phyloP scores from a whole-genome alignment of 2,797 vertebrate species.

The Tolypeutes matacus region DNA sequence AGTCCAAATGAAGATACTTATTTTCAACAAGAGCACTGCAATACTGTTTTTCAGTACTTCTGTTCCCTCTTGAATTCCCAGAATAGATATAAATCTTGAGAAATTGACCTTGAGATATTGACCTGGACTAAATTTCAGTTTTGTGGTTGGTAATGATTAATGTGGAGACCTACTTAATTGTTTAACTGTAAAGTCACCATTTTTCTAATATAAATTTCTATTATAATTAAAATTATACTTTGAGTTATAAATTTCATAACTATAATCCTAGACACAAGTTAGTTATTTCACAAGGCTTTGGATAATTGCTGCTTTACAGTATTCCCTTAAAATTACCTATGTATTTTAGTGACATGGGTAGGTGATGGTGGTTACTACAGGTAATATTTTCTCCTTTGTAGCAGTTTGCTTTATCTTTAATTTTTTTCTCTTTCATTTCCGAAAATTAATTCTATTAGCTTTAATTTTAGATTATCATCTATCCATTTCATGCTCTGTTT shows the following conservation, averaged over 20 bases:
- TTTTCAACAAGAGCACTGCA: not conserved
- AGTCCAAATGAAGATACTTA: conserved; percentile 44
- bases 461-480: not conserved
- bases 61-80: not conserved
- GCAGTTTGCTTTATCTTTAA: not conserved
- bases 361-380: not conserved
- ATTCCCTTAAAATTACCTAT: not conserved
- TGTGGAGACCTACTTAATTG: not conserved
- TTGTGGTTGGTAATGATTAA: not conserved
- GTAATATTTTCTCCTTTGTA: not conserved
- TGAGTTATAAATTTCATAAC: not conserved
- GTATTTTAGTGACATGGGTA: not conserved
- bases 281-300: not conserved
- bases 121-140: not conserved
- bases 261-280: not conserved
- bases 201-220: not conserved
- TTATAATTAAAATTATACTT: not conserved
- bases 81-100: not conserved
- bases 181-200: not conserved
- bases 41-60: not conserved
- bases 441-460: not conserved
- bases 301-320: no score
- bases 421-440: not conserved
- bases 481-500: not conserved
- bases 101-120: not conserved